Percentiles rank a stretch among this genome's conserved stretches.
These are phyloP conservation scores for Sorex araneus DNA, from an alignment of 2,113 vertebrate species.

Conservation along the genomic window DNA sequence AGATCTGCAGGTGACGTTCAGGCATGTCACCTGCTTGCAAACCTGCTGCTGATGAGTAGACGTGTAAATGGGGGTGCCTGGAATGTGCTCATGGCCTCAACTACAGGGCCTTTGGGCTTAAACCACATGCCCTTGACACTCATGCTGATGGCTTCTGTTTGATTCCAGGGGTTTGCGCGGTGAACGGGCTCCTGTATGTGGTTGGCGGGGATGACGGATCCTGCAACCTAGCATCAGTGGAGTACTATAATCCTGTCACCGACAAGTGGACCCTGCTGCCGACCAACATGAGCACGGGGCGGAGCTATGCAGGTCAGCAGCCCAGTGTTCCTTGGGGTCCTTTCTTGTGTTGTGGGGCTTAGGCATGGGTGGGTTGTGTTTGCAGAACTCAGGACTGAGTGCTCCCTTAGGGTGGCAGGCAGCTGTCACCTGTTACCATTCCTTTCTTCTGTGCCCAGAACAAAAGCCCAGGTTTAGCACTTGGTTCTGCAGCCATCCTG, in stretches of 20 bases:
- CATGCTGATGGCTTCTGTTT: conserved; percentile 9
- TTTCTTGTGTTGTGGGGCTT: too few relatives aligned
- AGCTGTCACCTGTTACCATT: neutral
- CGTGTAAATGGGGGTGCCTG: neutral
- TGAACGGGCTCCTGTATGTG: conserved; percentile 97
- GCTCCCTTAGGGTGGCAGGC: neutral
- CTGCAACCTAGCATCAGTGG: conserved; percentile 97
- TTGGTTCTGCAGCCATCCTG: neutral
- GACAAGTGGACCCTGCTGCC: conserved; percentile 98
- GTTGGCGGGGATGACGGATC: conserved; percentile 98
- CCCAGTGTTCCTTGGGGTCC: too few relatives aligned
- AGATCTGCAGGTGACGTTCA: neutral
- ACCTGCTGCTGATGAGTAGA: neutral
- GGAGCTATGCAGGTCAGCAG: conserved; percentile 95
- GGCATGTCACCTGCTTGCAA: conserved; percentile 34
- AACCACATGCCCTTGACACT: neutral
- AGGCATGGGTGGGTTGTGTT: neutral
- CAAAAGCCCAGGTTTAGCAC: neutral
- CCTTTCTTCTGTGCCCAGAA: neutral
- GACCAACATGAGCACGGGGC: conserved; percentile 97
- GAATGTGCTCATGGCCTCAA: conserved; percentile 8
- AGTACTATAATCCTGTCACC: conserved; percentile 95
- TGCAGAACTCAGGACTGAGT: neutral
- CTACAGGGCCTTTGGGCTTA: neutral
- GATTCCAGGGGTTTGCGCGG: conserved; percentile 94